Percentiles rank a stretch among this genome's conserved stretches.
phyloP scores from a whole-genome alignment of 1,140 invertebrate species.

The Telenomus remus region DNA sequence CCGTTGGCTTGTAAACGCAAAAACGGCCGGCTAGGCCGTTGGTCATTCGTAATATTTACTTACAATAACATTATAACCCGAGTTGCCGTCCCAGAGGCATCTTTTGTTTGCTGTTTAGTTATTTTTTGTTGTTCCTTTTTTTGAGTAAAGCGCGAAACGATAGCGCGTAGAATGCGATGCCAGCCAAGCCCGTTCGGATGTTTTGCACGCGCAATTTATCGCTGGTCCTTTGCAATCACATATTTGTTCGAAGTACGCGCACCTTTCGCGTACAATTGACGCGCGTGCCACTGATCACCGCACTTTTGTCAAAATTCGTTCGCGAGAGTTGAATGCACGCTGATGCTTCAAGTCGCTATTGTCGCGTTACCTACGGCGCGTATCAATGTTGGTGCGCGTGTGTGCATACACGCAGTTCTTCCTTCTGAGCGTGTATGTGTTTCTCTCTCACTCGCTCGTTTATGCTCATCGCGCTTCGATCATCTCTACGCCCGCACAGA shows the following conservation, averaged over 20 bases:
- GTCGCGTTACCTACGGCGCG: conserved; percentile 60
- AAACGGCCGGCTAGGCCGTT: conserved; percentile 59
- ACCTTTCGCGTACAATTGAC: not conserved
- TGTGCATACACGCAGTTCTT: not conserved
- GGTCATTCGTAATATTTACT: conserved; percentile 2
- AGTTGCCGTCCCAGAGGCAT: conserved; percentile 1
- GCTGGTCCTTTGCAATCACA: conserved; percentile 14
- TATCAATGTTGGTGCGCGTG: conserved; percentile 1
- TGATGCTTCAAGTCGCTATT: conserved; percentile 67
- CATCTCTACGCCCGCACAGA: not conserved
- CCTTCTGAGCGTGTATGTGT: not conserved
- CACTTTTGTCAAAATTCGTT: conserved; percentile 22
- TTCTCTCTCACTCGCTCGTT: not conserved
- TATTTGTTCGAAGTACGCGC: conserved; percentile 4
- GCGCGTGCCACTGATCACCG: not conserved
- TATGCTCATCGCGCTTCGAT: not conserved
- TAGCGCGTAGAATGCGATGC: conserved; percentile 26
- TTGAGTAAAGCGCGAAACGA: conserved; percentile 6
- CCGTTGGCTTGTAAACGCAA: conserved; percentile 18
- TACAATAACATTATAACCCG: conserved; percentile 42
- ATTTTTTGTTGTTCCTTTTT: conserved; percentile 18
- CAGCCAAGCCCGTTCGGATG: conserved; percentile 33
- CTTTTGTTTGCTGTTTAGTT: conserved; percentile 1
- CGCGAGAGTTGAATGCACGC: conserved; percentile 57
- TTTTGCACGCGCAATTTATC: conserved; percentile 22